Evolutionary conservation across 2,113 vertebrate species (phyloP).

Genomic region (Delphinus delphis): DNA sequence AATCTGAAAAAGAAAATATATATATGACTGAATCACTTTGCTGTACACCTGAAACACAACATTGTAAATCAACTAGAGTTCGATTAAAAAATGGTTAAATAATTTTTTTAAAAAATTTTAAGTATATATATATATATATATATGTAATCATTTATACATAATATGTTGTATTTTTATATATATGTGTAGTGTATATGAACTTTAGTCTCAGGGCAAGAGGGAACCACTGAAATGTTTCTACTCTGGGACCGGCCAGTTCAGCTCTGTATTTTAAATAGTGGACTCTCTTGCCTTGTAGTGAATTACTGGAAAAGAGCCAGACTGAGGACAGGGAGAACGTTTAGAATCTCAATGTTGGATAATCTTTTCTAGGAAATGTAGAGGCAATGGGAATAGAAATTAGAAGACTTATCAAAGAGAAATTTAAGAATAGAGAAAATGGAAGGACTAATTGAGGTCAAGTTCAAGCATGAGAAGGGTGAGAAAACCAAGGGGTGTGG

Average conservation of each 20-base stretch:
- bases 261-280: not conserved
- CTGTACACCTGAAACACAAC: not conserved
- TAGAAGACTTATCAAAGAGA: not conserved
- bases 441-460: not conserved
- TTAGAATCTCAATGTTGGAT: not conserved
- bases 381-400: not conserved
- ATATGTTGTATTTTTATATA: not conserved
- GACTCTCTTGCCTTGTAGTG: not conserved
- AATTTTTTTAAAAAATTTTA: too few species aligned
- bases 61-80: not conserved
- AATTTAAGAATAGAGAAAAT: not conserved
- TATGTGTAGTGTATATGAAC: not conserved
- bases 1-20: too few species aligned
- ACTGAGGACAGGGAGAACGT: not conserved
- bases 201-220: not conserved
- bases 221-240: not conserved
- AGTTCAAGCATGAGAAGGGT: not conserved
- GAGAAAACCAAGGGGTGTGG: not conserved
- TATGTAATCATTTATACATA: not conserved
- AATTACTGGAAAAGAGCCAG: not conserved
- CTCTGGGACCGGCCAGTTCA: not conserved
- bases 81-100: not conserved
- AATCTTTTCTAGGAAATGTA: not conserved
- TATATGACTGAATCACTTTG: not conserved
- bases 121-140: not conserved